These are phyloP conservation scores for Hesperophylax magnus DNA, from an alignment of 1,140 invertebrate species.

Conservation along the genomic window DNA sequence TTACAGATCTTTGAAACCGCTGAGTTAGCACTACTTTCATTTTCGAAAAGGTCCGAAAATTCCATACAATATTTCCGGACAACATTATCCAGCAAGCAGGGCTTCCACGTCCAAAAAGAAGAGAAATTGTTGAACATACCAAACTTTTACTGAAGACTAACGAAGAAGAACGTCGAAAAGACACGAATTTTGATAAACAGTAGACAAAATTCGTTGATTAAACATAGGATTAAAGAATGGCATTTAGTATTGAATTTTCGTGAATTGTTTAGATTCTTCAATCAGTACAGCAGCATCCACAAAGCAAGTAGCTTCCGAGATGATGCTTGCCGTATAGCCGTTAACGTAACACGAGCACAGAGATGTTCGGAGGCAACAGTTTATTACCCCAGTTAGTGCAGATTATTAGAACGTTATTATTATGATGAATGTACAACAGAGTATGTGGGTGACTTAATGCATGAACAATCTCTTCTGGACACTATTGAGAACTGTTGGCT, in stretches of 20 bases:
- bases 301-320: background rate
- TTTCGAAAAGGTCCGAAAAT: constrained; percentile 7
- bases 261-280: background rate
- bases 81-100: background rate
- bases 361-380: background rate
- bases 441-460: constrained; percentile 33
- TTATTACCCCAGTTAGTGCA: background rate
- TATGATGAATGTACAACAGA: constrained; percentile 7
- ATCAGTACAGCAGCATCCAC: background rate
- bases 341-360: background rate
- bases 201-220: too few species aligned
- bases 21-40: background rate
- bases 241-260: background rate
- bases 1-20: background rate
- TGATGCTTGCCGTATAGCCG: background rate
- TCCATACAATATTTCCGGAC: constrained; percentile 1
- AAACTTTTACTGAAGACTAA: background rate
- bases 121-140: background rate
- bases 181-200: background rate
- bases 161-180: background rate
- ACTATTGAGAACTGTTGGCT: too few species aligned
- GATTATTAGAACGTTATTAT: constrained; percentile 29
- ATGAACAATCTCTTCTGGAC: constrained; percentile 17
- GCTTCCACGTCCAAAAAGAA: background rate
- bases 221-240: background rate